Evolutionary conservation across 2,113 vertebrate species (phyloP).

Genomic region (Condylura cristata): DNA sequence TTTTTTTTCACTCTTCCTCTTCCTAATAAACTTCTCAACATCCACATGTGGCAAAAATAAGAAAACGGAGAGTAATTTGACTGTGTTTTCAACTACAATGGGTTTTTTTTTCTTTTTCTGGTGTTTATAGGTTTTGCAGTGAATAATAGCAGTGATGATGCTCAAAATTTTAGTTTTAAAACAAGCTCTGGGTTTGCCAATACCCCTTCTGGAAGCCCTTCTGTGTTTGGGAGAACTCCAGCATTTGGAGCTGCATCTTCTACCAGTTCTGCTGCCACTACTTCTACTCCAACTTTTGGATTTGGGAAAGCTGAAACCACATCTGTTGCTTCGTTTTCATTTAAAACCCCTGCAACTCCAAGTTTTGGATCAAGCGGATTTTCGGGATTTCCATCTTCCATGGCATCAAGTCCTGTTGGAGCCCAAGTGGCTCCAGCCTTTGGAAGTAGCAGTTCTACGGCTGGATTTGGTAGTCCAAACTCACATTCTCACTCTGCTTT

Average conservation of each 20-base stretch:
- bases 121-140: slow-evolving; percentile 85
- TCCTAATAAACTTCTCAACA: not conserved
- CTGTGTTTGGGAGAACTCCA: slow-evolving; percentile 81
- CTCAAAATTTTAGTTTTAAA: slow-evolving; percentile 89
- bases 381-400: slow-evolving; percentile 76
- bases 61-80: not conserved
- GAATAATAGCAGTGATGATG: slow-evolving; percentile 65
- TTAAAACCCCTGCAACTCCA: slow-evolving; percentile 75
- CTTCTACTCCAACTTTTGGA: slow-evolving; percentile 62
- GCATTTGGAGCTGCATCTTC: slow-evolving; percentile 61
- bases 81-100: not conserved
- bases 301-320: slow-evolving; percentile 65
- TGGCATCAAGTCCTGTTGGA: slow-evolving; percentile 58
- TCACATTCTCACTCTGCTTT: slow-evolving; percentile 37
- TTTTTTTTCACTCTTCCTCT: slow-evolving; percentile 18
- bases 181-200: slow-evolving; percentile 76
- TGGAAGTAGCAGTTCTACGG: slow-evolving; percentile 22
- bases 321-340: slow-evolving; percentile 84
- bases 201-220: slow-evolving; percentile 64
- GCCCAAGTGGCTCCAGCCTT: slow-evolving; percentile 39
- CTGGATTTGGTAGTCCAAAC: not conserved
- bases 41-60: slow-evolving; percentile 19
- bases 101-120: not conserved
- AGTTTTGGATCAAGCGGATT: slow-evolving; percentile 78
- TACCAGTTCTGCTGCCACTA: not conserved